These are phyloP conservation scores for Oscarella lobularis DNA, from an alignment of 37 sponge, comb jelly and placozoan genomes.

Conservation along the genomic window DNA sequence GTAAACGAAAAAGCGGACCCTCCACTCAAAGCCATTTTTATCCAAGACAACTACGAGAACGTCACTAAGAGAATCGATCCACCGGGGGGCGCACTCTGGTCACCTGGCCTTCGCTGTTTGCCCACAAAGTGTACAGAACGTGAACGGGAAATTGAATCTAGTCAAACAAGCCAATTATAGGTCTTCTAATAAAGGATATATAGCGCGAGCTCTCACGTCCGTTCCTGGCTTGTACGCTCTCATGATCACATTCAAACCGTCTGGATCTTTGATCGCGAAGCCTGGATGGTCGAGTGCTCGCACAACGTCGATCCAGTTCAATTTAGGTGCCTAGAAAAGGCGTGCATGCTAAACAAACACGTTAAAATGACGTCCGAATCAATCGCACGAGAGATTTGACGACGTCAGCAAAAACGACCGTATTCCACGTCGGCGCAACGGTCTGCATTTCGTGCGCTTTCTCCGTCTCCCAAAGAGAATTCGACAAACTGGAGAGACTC, in stretches of 20 bases:
- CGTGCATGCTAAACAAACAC: not conserved
- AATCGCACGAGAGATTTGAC: slow-evolving; percentile 44
- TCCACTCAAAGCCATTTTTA: slow-evolving; percentile 54
- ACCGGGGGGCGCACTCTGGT: too few species aligned
- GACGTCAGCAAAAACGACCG: slow-evolving; percentile 51
- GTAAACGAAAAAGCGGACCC: slow-evolving; percentile 78
- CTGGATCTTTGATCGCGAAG: slow-evolving; percentile 69
- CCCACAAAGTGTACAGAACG: slow-evolving; percentile 50
- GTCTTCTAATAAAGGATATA: too few species aligned
- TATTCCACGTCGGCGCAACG: slow-evolving; percentile 67
- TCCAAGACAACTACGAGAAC: slow-evolving; percentile 40
- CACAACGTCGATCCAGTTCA: slow-evolving; percentile 91
- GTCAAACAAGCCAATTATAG: too few species aligned
- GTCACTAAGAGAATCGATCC: too few species aligned
- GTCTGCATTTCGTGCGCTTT: slow-evolving; percentile 23
- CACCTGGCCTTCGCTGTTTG: slow-evolving; percentile 57
- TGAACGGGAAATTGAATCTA: slow-evolving; percentile 70
- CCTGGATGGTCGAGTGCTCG: slow-evolving; percentile 81
- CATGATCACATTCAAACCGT: slow-evolving; percentile 71
- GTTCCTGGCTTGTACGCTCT: slow-evolving; percentile 47
- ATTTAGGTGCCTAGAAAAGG: slow-evolving; percentile 43
- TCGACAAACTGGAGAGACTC: slow-evolving; percentile 18
- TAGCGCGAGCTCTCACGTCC: too few species aligned
- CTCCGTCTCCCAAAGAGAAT: slow-evolving; percentile 4
- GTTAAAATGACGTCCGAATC: not conserved